Evolutionary conservation across 1,140 invertebrate genomes (phyloP).

Genomic region (Planococcus citri): DNA sequence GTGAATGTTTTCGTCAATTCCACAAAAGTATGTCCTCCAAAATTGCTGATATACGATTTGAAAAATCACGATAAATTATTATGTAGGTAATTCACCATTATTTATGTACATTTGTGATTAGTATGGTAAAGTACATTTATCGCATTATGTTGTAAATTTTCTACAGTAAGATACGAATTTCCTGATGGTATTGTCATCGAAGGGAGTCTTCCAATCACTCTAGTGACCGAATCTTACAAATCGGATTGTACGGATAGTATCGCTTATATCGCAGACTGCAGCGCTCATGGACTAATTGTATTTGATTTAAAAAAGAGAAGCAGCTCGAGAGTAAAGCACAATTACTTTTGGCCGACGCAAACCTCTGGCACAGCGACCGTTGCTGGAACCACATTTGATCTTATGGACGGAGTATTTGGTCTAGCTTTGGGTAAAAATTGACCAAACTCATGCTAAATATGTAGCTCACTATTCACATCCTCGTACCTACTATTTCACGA

Average conservation of each 20-base stretch:
- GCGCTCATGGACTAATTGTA: conserved; percentile 49
- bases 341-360: conserved; percentile 57
- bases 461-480: neutral
- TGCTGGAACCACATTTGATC: conserved; percentile 49
- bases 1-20: conserved; percentile 31
- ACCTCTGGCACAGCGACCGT: conserved; percentile 51
- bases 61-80: conserved; percentile 32
- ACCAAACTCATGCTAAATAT: too few relatives aligned
- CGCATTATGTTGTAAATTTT: too few relatives aligned
- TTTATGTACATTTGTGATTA: too few relatives aligned
- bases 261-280: conserved; percentile 63
- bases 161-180: neutral
- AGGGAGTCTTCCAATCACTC: neutral
- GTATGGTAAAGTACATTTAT: too few relatives aligned
- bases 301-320: conserved; percentile 44
- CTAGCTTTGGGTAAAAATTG: conserved; percentile 48
- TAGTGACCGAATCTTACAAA: neutral
- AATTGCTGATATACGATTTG: conserved; percentile 50
- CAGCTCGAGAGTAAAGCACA: conserved; percentile 54
- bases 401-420: conserved; percentile 61
- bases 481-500: neutral
- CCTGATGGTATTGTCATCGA: neutral
- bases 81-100: conserved; percentile 23
- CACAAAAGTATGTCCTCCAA: conserved; percentile 41
- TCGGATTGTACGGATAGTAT: conserved; percentile 41